Evolutionary conservation across 2,797 vertebrate species (phyloP), one percentile per base, ranked within the genome.

Genomic region (Sylvilagus floridanus): DNA sequence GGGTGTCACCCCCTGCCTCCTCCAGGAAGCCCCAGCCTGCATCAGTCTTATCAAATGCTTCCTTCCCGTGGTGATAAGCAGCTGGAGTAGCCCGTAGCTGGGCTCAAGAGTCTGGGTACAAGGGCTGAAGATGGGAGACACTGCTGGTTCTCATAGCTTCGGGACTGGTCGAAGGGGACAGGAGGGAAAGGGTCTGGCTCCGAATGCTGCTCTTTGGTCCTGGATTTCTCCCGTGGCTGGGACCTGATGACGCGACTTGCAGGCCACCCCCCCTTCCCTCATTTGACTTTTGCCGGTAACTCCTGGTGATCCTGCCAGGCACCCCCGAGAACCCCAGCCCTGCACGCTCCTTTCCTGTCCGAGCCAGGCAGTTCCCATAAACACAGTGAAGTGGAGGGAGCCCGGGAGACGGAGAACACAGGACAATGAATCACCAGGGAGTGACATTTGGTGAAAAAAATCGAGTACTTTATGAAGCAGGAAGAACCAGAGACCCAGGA

Each of bases 381-480:
- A 93, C 79, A 86, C 84, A 95, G 32, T 94, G 95, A 88, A 81
- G 81, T 78, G 77, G 95, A 93, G 86, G 82, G 66, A 91, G 47
- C 78, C 72, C 79, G 75, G 88, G 57, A 77, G 63, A 93, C 66
- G 78, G 92, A 69, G 92, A 94, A 69, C 79, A 75, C 21, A 60
- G 75, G 85, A 90, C 83, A 78, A 83, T 97, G 96, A 95, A 96
- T 96, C 92, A 92, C 54, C 54, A 52, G 81, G 54, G 91, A 96
- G 68, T 96, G 95, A 96, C 85, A 89, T 77, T 92, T 94, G 95
- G 90, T 92, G 78, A 90, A 94, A 94, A 96, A 94, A 96, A 77
- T 81, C 63, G 73, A 63, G 71, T 6, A 22, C 82, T 93, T 96
- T 90, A 93, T 93, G 88, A 96, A 92, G 83, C 92, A 91, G 73